These are phyloP conservation scores for Hemicordylus capensis DNA, from an alignment of 2,113 vertebrate species.

Conservation along the genomic window DNA sequence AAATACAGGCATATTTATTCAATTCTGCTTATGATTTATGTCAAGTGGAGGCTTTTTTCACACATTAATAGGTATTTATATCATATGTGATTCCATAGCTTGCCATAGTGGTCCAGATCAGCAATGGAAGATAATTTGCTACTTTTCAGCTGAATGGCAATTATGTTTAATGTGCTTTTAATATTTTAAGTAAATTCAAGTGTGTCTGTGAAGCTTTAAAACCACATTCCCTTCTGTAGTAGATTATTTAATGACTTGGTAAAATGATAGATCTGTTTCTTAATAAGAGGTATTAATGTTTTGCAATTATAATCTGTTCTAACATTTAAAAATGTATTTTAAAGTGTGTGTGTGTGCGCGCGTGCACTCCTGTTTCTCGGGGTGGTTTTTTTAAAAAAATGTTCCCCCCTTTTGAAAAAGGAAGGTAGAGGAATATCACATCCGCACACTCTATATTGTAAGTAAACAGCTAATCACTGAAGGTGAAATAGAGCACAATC, in stretches of 20 bases:
- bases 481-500: neutral
- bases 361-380: constrained; percentile 34
- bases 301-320: neutral
- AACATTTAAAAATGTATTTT: neutral
- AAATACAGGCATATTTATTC: neutral
- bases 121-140: neutral
- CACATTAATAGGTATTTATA: neutral
- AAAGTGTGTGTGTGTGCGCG: constrained; percentile 20
- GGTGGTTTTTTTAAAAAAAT: neutral
- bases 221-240: neutral
- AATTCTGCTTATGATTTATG: neutral
- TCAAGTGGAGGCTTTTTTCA: neutral
- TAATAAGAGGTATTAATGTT: neutral
- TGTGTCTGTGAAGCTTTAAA: neutral
- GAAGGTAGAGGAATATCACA: constrained; percentile 17
- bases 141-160: neutral
- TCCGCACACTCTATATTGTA: constrained; percentile 9
- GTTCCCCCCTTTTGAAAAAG: constrained; percentile 12
- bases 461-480: constrained; percentile 31
- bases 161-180: neutral
- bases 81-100: neutral
- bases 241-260: constrained; percentile 19
- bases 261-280: constrained; percentile 20
- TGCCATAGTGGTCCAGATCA: neutral
- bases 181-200: neutral